These are phyloP conservation scores for Harpagifer antarcticus DNA, from an alignment of 2,797 vertebrate genomes.

Conservation along the genomic window DNA sequence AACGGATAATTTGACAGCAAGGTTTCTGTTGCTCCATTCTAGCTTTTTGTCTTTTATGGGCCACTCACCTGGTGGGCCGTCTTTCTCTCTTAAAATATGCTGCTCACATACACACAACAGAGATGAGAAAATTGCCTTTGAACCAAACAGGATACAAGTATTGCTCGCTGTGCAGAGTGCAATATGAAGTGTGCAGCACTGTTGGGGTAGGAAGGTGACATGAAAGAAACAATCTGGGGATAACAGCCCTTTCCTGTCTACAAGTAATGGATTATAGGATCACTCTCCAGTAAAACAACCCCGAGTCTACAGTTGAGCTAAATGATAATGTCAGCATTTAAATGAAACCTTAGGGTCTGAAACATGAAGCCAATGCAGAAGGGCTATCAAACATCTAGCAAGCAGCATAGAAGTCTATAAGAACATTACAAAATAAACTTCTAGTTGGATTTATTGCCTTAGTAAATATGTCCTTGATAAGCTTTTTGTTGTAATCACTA, in stretches of 20 bases:
- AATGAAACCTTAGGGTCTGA: too few relatives aligned
- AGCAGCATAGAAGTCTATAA: too few relatives aligned
- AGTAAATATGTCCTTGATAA: too few relatives aligned
- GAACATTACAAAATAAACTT: too few relatives aligned
- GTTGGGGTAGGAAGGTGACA: conserved; percentile 10
- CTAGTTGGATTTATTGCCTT: too few relatives aligned
- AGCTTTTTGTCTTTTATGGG: conserved; percentile 3
- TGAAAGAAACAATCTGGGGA: conserved; percentile 29
- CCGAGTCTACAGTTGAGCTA: not conserved
- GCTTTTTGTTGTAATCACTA: too few relatives aligned
- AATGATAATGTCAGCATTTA: too few relatives aligned
- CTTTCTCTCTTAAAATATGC: conserved; percentile 24
- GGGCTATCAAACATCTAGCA: too few relatives aligned
- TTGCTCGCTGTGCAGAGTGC: conserved; percentile 18
- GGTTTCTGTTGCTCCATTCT: not conserved
- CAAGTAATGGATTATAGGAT: conserved; percentile 6
- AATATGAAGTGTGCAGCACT: conserved; percentile 47
- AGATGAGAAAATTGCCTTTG: conserved; percentile 50
- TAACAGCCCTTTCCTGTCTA: conserved; percentile 13
- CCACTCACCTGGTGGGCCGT: conserved; percentile 1
- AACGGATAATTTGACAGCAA: not conserved
- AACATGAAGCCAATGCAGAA: too few relatives aligned
- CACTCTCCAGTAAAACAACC: not conserved
- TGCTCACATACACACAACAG: conserved; percentile 21
- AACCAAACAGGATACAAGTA: conserved; percentile 20